Evolutionary conservation across 2,888 invertebrate genomes (phyloP).

Genomic region (Dryococelus australis): DNA sequence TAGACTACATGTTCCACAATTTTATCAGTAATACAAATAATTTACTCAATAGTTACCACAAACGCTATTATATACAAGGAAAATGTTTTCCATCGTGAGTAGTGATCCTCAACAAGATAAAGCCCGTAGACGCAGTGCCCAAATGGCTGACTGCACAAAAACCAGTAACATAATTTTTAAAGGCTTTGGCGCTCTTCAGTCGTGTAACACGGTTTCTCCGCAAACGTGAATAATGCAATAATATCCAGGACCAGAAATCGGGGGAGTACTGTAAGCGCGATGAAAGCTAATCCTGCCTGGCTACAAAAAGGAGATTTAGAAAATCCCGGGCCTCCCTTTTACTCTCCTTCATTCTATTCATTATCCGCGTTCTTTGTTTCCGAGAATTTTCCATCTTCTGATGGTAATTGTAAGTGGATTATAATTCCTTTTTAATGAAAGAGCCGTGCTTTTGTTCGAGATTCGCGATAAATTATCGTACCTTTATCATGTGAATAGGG

Average conservation of each 20-base stretch:
- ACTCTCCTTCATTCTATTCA: not conserved
- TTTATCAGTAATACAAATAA: too few relatives aligned
- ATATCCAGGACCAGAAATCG: not conserved
- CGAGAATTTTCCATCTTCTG: not conserved
- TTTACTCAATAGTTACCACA: too few relatives aligned
- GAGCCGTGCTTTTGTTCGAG: not conserved
- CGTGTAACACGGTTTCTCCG: not conserved
- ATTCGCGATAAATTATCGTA: too few relatives aligned
- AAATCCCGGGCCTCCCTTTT: not conserved
- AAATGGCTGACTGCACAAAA: not conserved
- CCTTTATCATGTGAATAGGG: too few relatives aligned
- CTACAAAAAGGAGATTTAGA: slow-evolving; percentile 2
- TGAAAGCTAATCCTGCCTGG: not conserved
- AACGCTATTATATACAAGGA: too few relatives aligned
- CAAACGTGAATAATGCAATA: not conserved
- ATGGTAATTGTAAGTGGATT: not conserved
- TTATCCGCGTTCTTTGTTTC: not conserved
- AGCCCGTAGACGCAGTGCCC: too few relatives aligned
- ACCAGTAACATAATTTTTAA: not conserved
- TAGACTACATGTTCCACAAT: too few relatives aligned
- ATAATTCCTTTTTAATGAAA: slow-evolving; percentile 7
- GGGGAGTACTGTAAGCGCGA: not conserved
- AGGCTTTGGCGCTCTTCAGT: not conserved
- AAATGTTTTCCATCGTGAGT: too few relatives aligned
- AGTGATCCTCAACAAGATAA: too few relatives aligned